Conservation (phyloP, 1,140 invertebrate genomes). For the Cydia strobilella region DNA sequence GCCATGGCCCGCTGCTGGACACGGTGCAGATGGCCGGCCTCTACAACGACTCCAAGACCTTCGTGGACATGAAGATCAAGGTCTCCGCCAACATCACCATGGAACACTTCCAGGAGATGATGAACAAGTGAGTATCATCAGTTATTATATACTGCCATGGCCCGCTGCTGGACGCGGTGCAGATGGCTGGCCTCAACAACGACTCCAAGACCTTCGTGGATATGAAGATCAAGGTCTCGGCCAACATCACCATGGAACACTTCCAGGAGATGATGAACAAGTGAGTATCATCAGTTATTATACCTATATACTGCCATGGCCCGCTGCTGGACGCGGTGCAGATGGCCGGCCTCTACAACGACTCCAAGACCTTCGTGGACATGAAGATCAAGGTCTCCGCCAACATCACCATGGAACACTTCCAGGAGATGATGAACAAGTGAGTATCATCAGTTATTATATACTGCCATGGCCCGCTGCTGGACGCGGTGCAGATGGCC, state of each 20-base stretch:
- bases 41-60: constrained; percentile 93
- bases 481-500: too few relatives aligned
- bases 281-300: too few relatives aligned
- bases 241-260: too few relatives aligned
- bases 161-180: too few relatives aligned
- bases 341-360: constrained; percentile 86
- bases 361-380: constrained; percentile 97
- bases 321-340: constrained; percentile 90
- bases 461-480: too few relatives aligned
- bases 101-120: constrained; percentile 84
- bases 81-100: constrained; percentile 84
- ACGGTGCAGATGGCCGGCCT: constrained; percentile 89
- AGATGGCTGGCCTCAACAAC: too few relatives aligned
- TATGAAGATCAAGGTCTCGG: too few relatives aligned
- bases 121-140: constrained; percentile 76
- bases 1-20: constrained; percentile 88
- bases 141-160: too few relatives aligned
- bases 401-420: constrained; percentile 83
- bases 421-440: constrained; percentile 85
- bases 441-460: too few relatives aligned
- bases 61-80: constrained; percentile 93
- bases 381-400: constrained; percentile 88
- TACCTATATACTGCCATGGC: constrained; percentile 94
- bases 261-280: too few relatives aligned
- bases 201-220: too few relatives aligned